These are phyloP conservation scores for Drosophila prolongata DNA, from an alignment of 2,888 invertebrate genomes.

Conservation along the genomic window DNA sequence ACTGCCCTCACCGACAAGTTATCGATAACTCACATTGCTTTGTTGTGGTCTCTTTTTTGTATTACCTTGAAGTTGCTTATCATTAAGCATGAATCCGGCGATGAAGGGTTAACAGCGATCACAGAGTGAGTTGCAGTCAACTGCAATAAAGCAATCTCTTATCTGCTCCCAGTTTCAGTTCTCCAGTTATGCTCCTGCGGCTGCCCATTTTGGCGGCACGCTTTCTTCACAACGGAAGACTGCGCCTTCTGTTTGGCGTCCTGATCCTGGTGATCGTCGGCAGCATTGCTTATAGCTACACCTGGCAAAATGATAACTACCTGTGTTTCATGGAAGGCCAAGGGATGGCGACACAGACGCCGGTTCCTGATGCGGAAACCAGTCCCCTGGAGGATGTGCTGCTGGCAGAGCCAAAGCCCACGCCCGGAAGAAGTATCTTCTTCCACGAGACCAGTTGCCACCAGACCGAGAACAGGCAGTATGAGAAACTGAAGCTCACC, in stretches of 20 bases:
- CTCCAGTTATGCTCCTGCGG: conserved; percentile 54
- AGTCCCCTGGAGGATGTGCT: conserved; percentile 76
- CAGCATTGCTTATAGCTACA: conserved; percentile 54
- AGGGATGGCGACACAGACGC: conserved; percentile 6
- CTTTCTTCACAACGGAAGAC: conserved; percentile 59
- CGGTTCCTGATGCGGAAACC: conserved; percentile 3
- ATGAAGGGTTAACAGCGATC: conserved; percentile 2
- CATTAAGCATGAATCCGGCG: neutral
- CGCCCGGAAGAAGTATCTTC: conserved; percentile 80
- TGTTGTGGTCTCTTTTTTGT: conserved; percentile 6
- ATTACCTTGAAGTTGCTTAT: neutral
- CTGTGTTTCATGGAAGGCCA: conserved; percentile 71
- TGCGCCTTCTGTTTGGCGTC: conserved; percentile 70
- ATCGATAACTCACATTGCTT: neutral
- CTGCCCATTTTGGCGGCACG: conserved; percentile 50
- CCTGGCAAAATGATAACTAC: conserved; percentile 59
- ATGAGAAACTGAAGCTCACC: conserved; percentile 67
- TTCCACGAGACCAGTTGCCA: conserved; percentile 84
- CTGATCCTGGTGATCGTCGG: conserved; percentile 52
- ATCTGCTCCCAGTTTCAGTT: neutral
- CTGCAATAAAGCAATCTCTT: neutral
- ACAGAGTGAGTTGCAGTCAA: neutral
- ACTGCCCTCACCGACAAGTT: neutral
- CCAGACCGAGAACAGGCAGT: neutral
- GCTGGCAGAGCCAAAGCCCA: conserved; percentile 69